These are phyloP conservation scores for Boulengeromyrus knoepffleri DNA, from an alignment of 2,113 vertebrate species.

Conservation along the genomic window DNA sequence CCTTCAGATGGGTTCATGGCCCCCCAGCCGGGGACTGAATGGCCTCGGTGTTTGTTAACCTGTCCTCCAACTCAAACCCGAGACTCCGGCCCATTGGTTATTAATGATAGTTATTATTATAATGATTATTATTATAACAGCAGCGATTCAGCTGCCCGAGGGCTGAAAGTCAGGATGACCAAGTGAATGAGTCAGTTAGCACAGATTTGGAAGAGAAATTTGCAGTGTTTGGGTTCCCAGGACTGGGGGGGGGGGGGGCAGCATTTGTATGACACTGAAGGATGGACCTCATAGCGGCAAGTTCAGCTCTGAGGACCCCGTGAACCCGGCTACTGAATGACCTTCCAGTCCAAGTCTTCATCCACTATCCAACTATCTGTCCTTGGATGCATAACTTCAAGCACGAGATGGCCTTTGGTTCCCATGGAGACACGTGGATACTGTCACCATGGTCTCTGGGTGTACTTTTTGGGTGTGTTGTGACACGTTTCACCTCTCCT, in stretches of 20 bases:
- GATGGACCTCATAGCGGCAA: not conserved
- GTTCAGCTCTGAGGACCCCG: not conserved
- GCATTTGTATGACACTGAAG: not conserved
- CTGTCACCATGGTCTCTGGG: not conserved
- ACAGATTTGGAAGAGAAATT: not conserved
- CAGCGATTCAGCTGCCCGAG: not conserved
- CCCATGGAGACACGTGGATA: not conserved
- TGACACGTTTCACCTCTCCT: not conserved
- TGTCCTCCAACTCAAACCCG: not conserved
- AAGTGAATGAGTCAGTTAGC: not conserved
- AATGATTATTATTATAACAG: not conserved
- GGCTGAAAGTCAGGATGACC: not conserved
- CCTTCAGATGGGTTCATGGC: not conserved
- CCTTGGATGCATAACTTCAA: not conserved
- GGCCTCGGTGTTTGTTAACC: not conserved
- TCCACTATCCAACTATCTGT: not conserved
- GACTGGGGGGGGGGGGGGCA: not conserved
- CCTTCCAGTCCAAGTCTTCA: not conserved
- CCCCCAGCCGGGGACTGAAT: not conserved
- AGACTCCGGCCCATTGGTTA: not conserved
- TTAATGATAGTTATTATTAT: not conserved
- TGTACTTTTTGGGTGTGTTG: not conserved
- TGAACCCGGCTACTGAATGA: not conserved
- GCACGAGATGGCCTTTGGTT: not conserved
- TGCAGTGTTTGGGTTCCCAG: not conserved